A percentile compares a stretch with the other conserved stretches of the same genome.
These are phyloP conservation scores for Brachyptera putata DNA, from an alignment of 2,888 invertebrate genomes.

Conservation along the genomic window DNA sequence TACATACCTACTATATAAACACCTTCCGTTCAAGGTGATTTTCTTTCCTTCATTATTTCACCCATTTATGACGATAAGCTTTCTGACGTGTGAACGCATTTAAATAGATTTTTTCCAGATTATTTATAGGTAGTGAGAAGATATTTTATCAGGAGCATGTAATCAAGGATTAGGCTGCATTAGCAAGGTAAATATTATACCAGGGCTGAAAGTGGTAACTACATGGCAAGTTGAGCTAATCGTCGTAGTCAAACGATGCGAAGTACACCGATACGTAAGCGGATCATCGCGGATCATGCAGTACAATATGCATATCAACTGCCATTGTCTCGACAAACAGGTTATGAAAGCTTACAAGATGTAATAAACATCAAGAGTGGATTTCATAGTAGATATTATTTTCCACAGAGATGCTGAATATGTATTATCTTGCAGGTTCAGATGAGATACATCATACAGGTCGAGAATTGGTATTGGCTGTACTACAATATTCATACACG, in stretches of 20 bases:
- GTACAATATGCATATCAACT: background rate
- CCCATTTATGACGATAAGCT: background rate
- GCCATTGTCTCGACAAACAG: background rate
- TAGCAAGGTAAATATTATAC: conserved; percentile 12
- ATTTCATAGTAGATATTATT: too few relatives aligned
- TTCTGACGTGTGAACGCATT: background rate
- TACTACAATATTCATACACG: too few relatives aligned
- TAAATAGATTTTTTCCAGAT: background rate
- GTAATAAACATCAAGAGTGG: background rate
- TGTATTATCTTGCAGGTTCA: too few relatives aligned
- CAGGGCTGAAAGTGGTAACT: background rate
- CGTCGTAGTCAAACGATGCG: background rate
- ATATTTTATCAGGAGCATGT: conserved; percentile 2
- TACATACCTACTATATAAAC: background rate
- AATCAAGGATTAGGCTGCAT: conserved; percentile 20
- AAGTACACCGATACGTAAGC: conserved; percentile 4
- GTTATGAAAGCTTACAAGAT: background rate
- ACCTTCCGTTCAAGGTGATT: background rate
- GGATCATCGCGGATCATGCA: conserved; percentile 5
- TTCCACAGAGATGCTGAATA: too few relatives aligned
- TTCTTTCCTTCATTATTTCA: background rate
- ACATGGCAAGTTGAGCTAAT: background rate
- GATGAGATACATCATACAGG: too few relatives aligned
- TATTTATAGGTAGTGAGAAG: background rate
- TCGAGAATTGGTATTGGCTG: too few relatives aligned